phyloP scores from a whole-genome alignment of 37 sponge, comb jelly and placozoan species.

The Oopsacas minuta region DNA sequence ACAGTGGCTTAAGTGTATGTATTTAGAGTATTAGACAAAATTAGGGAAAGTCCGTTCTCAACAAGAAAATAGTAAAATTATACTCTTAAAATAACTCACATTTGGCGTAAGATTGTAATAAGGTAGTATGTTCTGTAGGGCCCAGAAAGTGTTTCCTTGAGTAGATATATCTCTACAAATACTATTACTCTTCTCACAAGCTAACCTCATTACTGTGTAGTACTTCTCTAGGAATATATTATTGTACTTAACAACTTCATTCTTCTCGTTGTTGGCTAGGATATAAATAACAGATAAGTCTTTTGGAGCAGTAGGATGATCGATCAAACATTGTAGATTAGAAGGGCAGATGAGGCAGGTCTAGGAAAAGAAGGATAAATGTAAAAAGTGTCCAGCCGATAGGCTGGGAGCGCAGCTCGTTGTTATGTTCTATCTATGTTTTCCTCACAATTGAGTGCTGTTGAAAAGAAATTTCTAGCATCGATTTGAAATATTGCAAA shows the following conservation, averaged over 20 bases:
- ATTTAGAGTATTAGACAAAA: no score
- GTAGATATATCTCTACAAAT: not conserved
- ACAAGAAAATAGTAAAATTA: no score
- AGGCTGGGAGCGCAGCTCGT: no score
- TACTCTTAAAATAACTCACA: not conserved
- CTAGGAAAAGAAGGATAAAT: not conserved
- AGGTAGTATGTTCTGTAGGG: not conserved
- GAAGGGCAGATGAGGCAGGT: not conserved
- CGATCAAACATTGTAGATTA: not conserved
- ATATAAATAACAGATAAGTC: not conserved
- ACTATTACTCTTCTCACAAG: not conserved
- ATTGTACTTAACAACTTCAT: not conserved
- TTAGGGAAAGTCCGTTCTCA: no score
- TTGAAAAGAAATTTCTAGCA: no score
- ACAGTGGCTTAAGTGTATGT: no score
- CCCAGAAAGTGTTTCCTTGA: not conserved
- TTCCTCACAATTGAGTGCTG: no score
- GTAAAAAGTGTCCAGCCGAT: no score
- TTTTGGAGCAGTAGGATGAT: not conserved
- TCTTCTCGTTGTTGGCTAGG: not conserved
- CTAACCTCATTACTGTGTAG: not conserved
- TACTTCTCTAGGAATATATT: not conserved
- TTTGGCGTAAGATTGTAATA: slow-evolving; percentile 3
- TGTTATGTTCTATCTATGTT: no score
- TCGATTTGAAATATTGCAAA: no score